Conservation (phyloP, 2,113 vertebrate genomes). For the Chlamydotis undulata region DNA sequence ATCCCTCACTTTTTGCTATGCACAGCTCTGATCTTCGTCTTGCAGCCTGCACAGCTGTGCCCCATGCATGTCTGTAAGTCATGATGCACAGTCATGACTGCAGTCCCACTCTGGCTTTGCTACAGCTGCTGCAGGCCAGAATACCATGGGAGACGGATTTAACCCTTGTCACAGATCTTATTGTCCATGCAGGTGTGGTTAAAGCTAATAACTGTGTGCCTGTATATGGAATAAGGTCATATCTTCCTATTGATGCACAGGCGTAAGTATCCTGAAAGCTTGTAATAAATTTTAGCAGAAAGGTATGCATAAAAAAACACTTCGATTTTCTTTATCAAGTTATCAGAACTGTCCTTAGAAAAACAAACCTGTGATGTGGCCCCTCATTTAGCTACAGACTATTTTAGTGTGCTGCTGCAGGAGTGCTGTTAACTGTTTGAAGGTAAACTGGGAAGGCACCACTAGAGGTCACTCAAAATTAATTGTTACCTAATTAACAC, state of each 20-base stretch:
- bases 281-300: neutral
- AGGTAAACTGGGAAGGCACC: constrained; percentile 7
- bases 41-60: neutral
- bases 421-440: neutral
- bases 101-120: neutral
- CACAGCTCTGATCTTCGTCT: neutral
- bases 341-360: neutral
- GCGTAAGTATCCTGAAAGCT: neutral
- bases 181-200: neutral
- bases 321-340: neutral
- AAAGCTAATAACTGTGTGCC: neutral
- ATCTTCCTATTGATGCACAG: neutral
- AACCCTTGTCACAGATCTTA: neutral
- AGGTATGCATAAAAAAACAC: neutral
- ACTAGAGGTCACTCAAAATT: constrained; percentile 64
- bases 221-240: neutral
- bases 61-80: neutral
- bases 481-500: constrained; percentile 51
- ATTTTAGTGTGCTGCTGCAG: neutral
- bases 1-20: neutral
- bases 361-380: neutral
- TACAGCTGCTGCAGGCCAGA: neutral
- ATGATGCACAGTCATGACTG: rapidly evolving
- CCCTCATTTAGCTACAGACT: neutral
- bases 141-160: neutral